These are phyloP conservation scores for Teleogryllus occipitalis DNA, from an alignment of 1,140 invertebrate genomes.

Conservation along the genomic window DNA sequence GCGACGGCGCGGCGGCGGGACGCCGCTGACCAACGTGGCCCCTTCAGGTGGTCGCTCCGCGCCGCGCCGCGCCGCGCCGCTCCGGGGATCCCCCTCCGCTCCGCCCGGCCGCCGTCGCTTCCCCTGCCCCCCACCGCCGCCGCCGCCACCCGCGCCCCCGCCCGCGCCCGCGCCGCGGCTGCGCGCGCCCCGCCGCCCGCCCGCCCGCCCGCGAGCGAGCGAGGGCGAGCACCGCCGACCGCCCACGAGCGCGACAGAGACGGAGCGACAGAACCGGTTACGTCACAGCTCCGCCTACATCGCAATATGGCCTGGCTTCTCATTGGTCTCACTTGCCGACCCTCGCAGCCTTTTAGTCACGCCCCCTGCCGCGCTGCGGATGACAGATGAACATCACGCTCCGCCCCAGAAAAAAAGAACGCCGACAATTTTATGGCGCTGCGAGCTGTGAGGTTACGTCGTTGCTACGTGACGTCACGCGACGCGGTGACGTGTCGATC, in stretches of 20 bases:
- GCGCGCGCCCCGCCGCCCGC: too few species aligned
- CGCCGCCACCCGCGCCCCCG: too few species aligned
- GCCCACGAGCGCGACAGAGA: constrained; percentile 5
- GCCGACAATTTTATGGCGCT: constrained; percentile 15
- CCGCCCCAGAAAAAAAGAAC: constrained; percentile 17
- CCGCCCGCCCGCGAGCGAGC: not conserved
- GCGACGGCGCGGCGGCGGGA: too few species aligned
- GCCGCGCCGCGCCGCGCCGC: too few species aligned
- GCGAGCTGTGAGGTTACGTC: constrained; percentile 14
- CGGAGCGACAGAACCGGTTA: constrained; percentile 9
- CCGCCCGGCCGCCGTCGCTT: too few species aligned
- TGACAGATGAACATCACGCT: constrained; percentile 18
- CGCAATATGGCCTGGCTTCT: constrained; percentile 14
- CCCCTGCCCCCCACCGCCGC: too few species aligned
- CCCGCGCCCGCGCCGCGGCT: too few species aligned
- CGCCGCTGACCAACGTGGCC: too few species aligned
- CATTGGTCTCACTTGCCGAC: constrained; percentile 13
- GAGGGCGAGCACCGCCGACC: not conserved
- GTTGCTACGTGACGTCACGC: constrained; percentile 14
- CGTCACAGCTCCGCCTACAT: constrained; percentile 15
- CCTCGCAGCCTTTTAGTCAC: constrained; percentile 16
- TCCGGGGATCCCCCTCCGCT: too few species aligned
- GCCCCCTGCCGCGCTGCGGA: constrained; percentile 14
- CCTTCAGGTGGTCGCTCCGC: not conserved
- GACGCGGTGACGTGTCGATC: constrained; percentile 9